phyloP scores from a whole-genome alignment of 2,797 vertebrate species.

The Acanthurus tractus region DNA sequence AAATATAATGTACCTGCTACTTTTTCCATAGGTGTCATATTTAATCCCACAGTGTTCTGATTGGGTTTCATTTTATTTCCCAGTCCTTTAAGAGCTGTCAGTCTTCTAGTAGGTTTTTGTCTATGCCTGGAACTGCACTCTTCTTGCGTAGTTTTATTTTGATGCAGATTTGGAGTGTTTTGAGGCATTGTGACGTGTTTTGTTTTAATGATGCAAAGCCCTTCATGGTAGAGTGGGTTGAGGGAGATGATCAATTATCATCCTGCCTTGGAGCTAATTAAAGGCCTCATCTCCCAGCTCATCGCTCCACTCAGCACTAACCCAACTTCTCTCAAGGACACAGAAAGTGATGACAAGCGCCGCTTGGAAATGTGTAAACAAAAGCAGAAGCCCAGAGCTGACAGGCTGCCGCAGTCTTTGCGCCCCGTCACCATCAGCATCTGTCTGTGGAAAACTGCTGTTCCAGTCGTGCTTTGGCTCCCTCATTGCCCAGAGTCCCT shows the following conservation, averaged over 20 bases:
- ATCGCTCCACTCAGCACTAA: slow-evolving; percentile 67
- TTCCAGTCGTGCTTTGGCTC: slow-evolving; percentile 47
- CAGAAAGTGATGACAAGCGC: slow-evolving; percentile 70
- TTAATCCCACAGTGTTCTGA: not conserved
- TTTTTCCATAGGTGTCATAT: not conserved
- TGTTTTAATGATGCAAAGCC: slow-evolving; percentile 74
- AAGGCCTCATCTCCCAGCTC: slow-evolving; percentile 77
- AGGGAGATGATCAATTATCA: slow-evolving; percentile 84
- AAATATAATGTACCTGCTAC: not conserved
- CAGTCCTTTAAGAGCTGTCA: slow-evolving; percentile 3
- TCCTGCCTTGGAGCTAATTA: slow-evolving; percentile 82
- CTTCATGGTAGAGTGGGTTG: slow-evolving; percentile 76
- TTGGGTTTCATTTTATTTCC: not conserved
- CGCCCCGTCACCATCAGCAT: slow-evolving; percentile 49
- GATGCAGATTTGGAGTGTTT: slow-evolving; percentile 39
- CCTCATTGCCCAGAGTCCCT: slow-evolving; percentile 31
- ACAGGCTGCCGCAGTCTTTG: slow-evolving; percentile 38
- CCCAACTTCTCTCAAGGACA: slow-evolving; percentile 82
- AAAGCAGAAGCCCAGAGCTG: slow-evolving; percentile 47
- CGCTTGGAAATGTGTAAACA: slow-evolving; percentile 70
- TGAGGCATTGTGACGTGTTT: slow-evolving; percentile 57
- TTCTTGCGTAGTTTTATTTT: not conserved
- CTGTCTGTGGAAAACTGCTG: slow-evolving; percentile 52
- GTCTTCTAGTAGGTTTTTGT: slow-evolving; percentile 14
- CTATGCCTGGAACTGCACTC: not conserved